A percentile compares a stretch with the other conserved stretches of the same genome.
phyloP scores from a whole-genome alignment of 2,797 vertebrate genomes.

The Eptatretus atami region DNA sequence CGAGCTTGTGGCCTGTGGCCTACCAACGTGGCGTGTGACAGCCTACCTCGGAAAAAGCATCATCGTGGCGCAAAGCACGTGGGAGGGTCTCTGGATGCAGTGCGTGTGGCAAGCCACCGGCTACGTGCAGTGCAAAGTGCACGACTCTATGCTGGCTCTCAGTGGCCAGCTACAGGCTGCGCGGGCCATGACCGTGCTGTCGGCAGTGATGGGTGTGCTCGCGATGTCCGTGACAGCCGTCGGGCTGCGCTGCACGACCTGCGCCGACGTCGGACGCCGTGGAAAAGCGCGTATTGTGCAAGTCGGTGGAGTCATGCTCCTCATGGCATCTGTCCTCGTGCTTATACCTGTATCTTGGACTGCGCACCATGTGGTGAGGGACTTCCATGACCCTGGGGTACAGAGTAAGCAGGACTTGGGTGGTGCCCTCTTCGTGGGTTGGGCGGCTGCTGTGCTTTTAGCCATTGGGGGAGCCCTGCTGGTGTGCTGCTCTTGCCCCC shows the following conservation, averaged over 20 bases:
- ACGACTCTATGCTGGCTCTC: slow-evolving; percentile 2
- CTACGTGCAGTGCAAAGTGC: not conserved
- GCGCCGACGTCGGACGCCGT: not conserved
- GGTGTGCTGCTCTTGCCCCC: not conserved
- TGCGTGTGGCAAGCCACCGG: not conserved
- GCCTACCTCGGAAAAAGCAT: not conserved
- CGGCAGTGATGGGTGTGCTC: not conserved
- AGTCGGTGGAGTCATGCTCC: not conserved
- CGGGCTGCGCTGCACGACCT: not conserved
- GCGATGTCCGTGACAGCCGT: not conserved
- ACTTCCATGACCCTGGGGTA: not conserved
- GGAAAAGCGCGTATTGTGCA: not conserved
- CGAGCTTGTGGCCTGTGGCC: not conserved
- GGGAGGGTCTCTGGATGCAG: slow-evolving; percentile 1
- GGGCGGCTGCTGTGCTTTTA: not conserved
- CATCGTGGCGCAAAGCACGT: slow-evolving; percentile 1
- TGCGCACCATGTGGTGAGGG: not conserved
- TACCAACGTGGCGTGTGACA: not conserved
- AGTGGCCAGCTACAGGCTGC: not conserved
- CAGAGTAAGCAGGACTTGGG: not conserved
- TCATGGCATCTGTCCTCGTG: not conserved
- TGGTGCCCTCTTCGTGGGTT: not conserved
- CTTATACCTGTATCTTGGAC: not conserved
- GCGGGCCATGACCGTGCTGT: not conserved
- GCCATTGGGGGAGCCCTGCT: not conserved